Evolutionary conservation across 2,113 vertebrate genomes (phyloP).

Genomic region (Lates calcarifer): DNA sequence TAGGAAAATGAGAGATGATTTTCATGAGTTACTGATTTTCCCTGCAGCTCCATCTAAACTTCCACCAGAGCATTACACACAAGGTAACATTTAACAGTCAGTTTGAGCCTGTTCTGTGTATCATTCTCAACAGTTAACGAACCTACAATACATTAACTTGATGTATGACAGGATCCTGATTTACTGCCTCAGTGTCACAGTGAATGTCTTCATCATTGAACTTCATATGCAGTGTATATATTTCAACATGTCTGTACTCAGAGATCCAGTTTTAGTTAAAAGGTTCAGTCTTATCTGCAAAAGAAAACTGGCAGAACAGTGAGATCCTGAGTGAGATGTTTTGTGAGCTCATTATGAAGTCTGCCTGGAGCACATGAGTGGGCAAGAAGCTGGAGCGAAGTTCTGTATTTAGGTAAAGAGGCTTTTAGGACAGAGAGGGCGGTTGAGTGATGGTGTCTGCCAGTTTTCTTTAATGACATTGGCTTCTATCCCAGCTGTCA

Average conservation of each 20-base stretch:
- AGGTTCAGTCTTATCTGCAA: neutral
- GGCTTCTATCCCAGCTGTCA: conserved; percentile 29
- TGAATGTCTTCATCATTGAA: neutral
- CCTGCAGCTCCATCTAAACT: too few relatives aligned
- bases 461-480: conserved; percentile 27
- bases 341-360: conserved; percentile 2
- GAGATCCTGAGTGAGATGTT: neutral
- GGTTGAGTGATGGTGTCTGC: conserved; percentile 23
- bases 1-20: too few relatives aligned
- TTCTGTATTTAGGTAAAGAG: conserved; percentile 28
- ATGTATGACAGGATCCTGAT: neutral
- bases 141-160: neutral
- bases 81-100: too few relatives aligned
- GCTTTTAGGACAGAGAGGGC: conserved; percentile 16
- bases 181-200: neutral
- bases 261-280: neutral
- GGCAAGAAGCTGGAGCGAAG: conserved; percentile 16
- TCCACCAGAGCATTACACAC: too few relatives aligned
- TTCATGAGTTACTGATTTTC: too few relatives aligned
- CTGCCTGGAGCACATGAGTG: conserved; percentile 22
- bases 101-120: too few relatives aligned
- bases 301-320: neutral
- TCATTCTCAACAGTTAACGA: neutral
- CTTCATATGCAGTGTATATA: neutral
- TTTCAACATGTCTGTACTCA: neutral